Evolutionary conservation across 2,888 invertebrate genomes (phyloP).

Genomic region (Drosophila subquinaria): DNA sequence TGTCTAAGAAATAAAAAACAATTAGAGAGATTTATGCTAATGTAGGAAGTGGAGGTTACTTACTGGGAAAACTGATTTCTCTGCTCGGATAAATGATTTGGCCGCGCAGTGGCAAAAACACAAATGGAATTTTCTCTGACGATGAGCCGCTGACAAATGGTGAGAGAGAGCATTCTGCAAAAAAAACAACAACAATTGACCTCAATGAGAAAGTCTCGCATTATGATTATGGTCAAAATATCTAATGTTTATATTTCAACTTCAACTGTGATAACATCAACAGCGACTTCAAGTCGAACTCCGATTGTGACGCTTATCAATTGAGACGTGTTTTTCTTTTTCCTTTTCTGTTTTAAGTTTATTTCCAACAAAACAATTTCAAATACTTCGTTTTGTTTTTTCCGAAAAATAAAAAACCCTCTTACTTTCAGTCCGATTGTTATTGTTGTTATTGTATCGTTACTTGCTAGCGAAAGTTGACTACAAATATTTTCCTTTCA

Average conservation of each 20-base stretch:
- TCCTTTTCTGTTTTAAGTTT: conserved; percentile 15
- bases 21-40: conserved; percentile 19
- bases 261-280: conserved; percentile 61
- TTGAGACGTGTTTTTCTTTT: conserved; percentile 22
- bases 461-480: conserved; percentile 69
- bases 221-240: conserved; percentile 33
- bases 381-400: conserved; percentile 35
- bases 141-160: conserved; percentile 91
- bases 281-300: conserved; percentile 7
- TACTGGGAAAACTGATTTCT: conserved; percentile 92
- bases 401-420: conserved; percentile 42
- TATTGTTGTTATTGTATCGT: conserved; percentile 29
- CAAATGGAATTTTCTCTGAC: conserved; percentile 93
- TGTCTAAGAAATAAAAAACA: conserved; percentile 86
- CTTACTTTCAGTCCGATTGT: conserved; percentile 67
- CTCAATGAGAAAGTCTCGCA: conserved; percentile 58
- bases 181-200: conserved; percentile 30
- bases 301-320: conserved; percentile 56
- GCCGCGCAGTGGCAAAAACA: conserved; percentile 93
- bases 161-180: conserved; percentile 92
- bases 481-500: conserved; percentile 66
- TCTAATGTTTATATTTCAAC: conserved; percentile 25
- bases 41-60: conserved; percentile 45
- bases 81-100: conserved; percentile 95
- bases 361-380: conserved; percentile 38